Percentiles rank a stretch among this genome's conserved stretches.
Evolutionary conservation across 1,140 invertebrate species (phyloP).

Genomic region (Orchestia grillus): DNA sequence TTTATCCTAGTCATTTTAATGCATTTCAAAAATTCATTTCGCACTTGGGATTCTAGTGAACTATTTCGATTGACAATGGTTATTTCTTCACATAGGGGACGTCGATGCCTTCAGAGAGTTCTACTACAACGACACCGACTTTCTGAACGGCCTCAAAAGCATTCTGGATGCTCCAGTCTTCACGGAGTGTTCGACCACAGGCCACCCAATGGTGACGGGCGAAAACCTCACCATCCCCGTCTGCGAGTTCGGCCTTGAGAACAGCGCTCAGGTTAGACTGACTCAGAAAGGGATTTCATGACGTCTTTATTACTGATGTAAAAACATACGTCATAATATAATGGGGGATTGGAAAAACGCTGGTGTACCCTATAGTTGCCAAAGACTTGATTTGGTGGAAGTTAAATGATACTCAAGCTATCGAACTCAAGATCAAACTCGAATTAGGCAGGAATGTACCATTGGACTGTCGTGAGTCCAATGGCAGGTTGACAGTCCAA

Average conservation of each 20-base stretch:
- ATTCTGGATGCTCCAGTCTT: neutral
- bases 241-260: conserved; percentile 32
- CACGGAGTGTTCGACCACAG: conserved; percentile 20
- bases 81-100: neutral
- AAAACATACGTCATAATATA: neutral
- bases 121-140: neutral
- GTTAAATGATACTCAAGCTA: neutral
- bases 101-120: neutral
- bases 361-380: neutral
- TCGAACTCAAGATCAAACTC: no score
- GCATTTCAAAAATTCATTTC: neutral
- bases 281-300: no score
- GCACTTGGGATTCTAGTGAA: neutral
- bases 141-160: neutral
- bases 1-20: no score
- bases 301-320: no score
- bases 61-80: neutral
- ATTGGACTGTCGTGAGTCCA: no score
- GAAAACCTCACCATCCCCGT: neutral
- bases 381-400: neutral
- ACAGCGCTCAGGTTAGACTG: conserved; percentile 3
- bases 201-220: neutral
- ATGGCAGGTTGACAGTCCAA: no score
- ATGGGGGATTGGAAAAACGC: neutral
- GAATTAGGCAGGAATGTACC: no score